These are phyloP conservation scores for human DNA, from an alignment of 2,113 vertebrate genomes.

Conservation along the genomic window GRCh38 chr1:210629001-210629500, in stretches of 20 bases:
- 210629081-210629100: neutral
- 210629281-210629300: rapidly evolving
- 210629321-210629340: neutral
- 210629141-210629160: neutral
- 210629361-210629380: neutral
- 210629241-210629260: neutral
- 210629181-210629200: neutral
- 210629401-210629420: neutral
- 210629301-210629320: neutral
- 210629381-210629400: neutral
- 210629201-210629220: neutral
- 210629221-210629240: rapidly evolving
- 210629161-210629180: neutral
- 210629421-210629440: neutral
- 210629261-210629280: neutral
- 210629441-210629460: neutral
- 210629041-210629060: neutral
- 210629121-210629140: neutral
- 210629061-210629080: neutral
- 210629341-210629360: neutral
- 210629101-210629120: rapidly evolving
- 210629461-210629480: neutral
- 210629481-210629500: neutral
- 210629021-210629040: neutral
- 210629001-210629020: neutral